Conservation (phyloP, 2,797 vertebrate species). For the Lateolabrax maculatus region DNA sequence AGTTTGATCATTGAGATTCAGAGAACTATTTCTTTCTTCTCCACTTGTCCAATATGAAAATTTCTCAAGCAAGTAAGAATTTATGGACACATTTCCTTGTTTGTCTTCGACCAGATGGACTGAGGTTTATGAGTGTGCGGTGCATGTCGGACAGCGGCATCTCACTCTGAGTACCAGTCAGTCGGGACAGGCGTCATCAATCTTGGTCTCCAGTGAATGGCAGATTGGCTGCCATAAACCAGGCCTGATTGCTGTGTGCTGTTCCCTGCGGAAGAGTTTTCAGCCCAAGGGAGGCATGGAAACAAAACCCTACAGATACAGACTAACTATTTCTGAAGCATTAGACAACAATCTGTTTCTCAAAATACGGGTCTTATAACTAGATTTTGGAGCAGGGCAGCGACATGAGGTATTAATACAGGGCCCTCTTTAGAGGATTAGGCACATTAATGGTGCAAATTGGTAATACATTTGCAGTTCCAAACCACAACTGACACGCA, state of each 20-base stretch:
- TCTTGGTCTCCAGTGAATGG: slow-evolving; percentile 65
- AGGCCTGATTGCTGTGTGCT: slow-evolving; percentile 60
- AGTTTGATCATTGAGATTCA: slow-evolving; percentile 17
- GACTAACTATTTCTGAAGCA: slow-evolving; percentile 28
- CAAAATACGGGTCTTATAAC: too few species aligned
- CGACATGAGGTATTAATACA: neutral
- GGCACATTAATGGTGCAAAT: too few species aligned
- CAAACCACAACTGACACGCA: too few species aligned
- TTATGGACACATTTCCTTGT: slow-evolving; percentile 64
- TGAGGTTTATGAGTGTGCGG: slow-evolving; percentile 64
- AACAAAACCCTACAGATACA: slow-evolving; percentile 58
- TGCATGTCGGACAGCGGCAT: slow-evolving; percentile 53
- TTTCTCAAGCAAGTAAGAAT: slow-evolving; percentile 53
- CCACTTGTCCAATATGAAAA: slow-evolving; percentile 19
- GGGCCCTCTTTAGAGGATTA: neutral
- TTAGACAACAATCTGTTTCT: slow-evolving; percentile 2
- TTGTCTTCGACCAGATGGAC: slow-evolving; percentile 66
- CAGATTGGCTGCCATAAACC: slow-evolving; percentile 74
- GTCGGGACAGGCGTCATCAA: slow-evolving; percentile 70
- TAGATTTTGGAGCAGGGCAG: too few species aligned
- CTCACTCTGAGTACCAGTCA: slow-evolving; percentile 47
- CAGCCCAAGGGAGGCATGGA: slow-evolving; percentile 57
- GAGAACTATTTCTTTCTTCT: neutral
- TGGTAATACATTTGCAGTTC: too few species aligned
- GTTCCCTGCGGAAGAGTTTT: slow-evolving; percentile 61